Base-by-base conservation (phyloP, 2,797 vertebrate genomes). In the Amphiprion clarkii region DNA sequence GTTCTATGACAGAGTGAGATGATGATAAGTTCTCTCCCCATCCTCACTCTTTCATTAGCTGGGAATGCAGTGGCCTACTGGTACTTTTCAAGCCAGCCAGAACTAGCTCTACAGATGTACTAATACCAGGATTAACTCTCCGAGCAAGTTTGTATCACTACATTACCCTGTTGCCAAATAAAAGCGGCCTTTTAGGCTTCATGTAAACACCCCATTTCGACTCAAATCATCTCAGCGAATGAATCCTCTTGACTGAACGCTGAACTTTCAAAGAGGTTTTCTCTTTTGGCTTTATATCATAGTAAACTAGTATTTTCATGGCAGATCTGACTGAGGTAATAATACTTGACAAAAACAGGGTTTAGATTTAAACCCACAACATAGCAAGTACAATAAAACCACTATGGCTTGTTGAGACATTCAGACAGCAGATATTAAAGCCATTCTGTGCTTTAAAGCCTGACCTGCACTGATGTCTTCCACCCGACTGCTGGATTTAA, bases 31-130 rank as follows among this genome's bases (percentile, higher is more conserved):
- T 76, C 66, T 75, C 56, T 81, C 56, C 75, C 81, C 70, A 74
- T 91, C 75, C 65, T 82, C 83, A 85, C 77, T 78, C 87, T 90
- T 80, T 93, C 82, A 92, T 91, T 90, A 91, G 72, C 81, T 63
- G 70, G 78, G 86, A 89, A 93, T 88, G 82, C 64, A 70, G 78
- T 56, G 67, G 73, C 40, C 65, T 85, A 81, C 88, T 85, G 67
- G 69, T 78, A 39, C 65, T 87, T 84, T 87, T 87, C 53, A 83
- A 87, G 71, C 65, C 60, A 72, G 71, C 82, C 81, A 60, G 76
- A 80, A 70, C 72, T 64, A 59, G 69, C 58, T 82, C 62, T 33
- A 68, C 72, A 83, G 51, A 72, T n/a, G 4, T 53, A 48, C 52
- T 53, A 52, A 75, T 65, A 60, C 67, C 70, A 68, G 19, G 60